phyloP scores from a whole-genome alignment of 1,140 invertebrate species.

The Trachymyrmex septentrionalis region DNA sequence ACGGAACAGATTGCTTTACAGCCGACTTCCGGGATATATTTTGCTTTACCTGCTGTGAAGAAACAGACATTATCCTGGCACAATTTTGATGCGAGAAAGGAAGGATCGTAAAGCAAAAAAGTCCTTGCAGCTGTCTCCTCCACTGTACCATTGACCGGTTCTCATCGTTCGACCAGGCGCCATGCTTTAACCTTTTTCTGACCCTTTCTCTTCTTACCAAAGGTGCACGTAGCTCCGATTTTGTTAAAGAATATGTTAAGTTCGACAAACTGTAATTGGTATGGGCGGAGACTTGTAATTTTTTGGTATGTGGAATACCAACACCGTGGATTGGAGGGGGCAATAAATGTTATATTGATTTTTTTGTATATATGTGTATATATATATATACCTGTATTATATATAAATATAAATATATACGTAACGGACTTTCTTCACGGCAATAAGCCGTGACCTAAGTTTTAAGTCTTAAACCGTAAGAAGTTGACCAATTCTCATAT shows the following conservation, averaged over 20 bases:
- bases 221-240: not conserved
- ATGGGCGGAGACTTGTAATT: too few relatives aligned
- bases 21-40: slow-evolving; percentile 70
- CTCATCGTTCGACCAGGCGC: not conserved
- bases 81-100: not conserved
- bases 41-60: slow-evolving; percentile 53
- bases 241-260: not conserved
- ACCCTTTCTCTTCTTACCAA: slow-evolving; percentile 23
- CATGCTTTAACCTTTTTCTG: slow-evolving; percentile 59
- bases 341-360: too few relatives aligned
- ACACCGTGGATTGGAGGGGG: too few relatives aligned
- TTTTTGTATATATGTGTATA: too few relatives aligned
- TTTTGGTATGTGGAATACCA: too few relatives aligned
- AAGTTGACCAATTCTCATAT: too few relatives aligned
- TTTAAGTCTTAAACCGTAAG: too few relatives aligned
- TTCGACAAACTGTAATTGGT: not conserved
- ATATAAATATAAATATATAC: too few relatives aligned
- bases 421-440: too few relatives aligned
- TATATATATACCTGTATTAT: too few relatives aligned
- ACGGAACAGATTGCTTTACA: slow-evolving; percentile 65
- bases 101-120: slow-evolving; percentile 33
- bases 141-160: slow-evolving; percentile 28
- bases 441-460: too few relatives aligned
- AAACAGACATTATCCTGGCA: not conserved
- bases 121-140: slow-evolving; percentile 50